Percentiles rank a stretch among this genome's conserved stretches.
Conservation (phyloP, 2,888 invertebrate genomes). For the Strigamia crassipes region DNA sequence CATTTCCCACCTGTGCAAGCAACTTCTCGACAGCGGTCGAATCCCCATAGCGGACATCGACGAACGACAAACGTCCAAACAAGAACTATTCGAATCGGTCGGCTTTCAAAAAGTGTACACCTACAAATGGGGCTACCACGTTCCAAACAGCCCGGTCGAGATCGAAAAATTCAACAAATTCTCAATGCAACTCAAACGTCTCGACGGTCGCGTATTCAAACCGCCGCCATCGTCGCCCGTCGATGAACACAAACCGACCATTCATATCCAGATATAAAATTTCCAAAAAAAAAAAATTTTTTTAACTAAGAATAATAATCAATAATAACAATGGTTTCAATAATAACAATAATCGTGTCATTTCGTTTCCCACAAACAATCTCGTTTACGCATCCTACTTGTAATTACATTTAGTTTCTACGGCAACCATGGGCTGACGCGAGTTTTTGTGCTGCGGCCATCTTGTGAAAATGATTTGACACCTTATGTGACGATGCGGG, state of each 20-base stretch:
- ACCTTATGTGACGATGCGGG: background rate
- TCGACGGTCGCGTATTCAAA: constrained; percentile 41
- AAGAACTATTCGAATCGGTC: constrained; percentile 30
- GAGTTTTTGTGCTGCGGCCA: constrained; percentile 4
- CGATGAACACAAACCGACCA: constrained; percentile 1
- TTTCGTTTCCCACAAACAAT: too few species aligned
- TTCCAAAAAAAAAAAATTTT: too few species aligned
- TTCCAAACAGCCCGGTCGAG: background rate
- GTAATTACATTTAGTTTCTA: background rate
- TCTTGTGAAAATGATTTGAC: background rate
- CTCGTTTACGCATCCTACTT: too few species aligned
- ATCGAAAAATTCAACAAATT: constrained; percentile 28
- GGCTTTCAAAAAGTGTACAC: background rate
- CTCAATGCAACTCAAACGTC: background rate
- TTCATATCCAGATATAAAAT: constrained; percentile 2
- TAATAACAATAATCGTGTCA: too few species aligned
- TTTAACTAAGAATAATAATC: too few species aligned
- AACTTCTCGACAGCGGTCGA: background rate
- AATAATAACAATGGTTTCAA: too few species aligned
- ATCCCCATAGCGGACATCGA: constrained; percentile 28
- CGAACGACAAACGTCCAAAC: constrained; percentile 2
- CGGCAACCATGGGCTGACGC: background rate
- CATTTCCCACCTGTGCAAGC: constrained; percentile 21
- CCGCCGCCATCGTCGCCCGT: background rate
- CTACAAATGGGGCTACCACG: constrained; percentile 18